Percentiles rank a stretch among this genome's conserved stretches.
Conservation (phyloP, 1,140 invertebrate species). For the Trachymyrmex septentrionalis region DNA sequence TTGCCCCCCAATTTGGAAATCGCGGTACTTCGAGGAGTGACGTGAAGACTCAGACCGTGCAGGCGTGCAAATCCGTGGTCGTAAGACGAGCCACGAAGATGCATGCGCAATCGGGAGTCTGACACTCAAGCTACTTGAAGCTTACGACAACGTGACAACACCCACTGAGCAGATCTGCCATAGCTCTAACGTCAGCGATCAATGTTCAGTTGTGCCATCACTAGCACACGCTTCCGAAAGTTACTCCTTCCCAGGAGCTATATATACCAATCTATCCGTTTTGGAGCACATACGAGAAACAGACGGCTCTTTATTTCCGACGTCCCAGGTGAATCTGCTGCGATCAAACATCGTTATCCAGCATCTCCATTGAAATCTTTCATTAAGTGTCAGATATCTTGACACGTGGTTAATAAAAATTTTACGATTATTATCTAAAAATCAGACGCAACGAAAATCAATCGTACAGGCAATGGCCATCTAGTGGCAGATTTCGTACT, state of each 20-base stretch:
- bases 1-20: conserved; percentile 88
- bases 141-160: conserved; percentile 88
- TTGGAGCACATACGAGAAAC: conserved; percentile 69
- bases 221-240: conserved; percentile 88
- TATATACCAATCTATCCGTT: conserved; percentile 74
- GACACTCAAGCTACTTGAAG: conserved; percentile 87
- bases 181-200: conserved; percentile 87
- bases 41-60: conserved; percentile 87
- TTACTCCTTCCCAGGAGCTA: not conserved
- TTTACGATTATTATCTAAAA: not conserved
- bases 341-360: too few species aligned
- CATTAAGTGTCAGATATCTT: not conserved
- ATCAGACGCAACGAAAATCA: not conserved
- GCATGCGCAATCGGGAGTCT: conserved; percentile 86
- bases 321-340: not conserved
- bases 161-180: conserved; percentile 89
- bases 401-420: not conserved
- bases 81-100: conserved; percentile 74
- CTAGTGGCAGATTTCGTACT: conserved; percentile 14
- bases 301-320: too few species aligned
- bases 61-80: conserved; percentile 83
- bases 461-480: conserved; percentile 38
- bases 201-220: conserved; percentile 90
- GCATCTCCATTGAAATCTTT: not conserved
- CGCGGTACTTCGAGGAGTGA: conserved; percentile 89